These are phyloP conservation scores for Chamaea fasciata DNA, from an alignment of 2,113 vertebrate genomes.

Conservation along the genomic window DNA sequence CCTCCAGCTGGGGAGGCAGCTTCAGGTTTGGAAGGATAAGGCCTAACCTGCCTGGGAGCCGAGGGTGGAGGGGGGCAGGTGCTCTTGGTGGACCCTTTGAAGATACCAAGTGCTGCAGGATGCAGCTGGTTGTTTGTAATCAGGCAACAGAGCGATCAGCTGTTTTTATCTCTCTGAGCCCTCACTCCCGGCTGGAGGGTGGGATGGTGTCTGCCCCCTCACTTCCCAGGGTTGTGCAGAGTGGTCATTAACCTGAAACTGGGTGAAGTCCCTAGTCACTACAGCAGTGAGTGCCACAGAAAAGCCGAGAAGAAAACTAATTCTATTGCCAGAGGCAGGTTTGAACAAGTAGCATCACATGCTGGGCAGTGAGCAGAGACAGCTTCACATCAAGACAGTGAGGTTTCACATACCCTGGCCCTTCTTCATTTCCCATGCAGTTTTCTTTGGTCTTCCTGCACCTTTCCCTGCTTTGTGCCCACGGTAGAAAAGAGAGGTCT, in stretches of 20 bases:
- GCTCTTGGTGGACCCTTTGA: not conserved
- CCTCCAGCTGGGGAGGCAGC: not conserved
- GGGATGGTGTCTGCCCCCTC: not conserved
- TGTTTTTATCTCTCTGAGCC: not conserved
- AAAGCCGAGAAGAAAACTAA: not conserved
- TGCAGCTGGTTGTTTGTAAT: not conserved
- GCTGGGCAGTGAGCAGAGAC: not conserved
- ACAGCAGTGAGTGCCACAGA: not conserved
- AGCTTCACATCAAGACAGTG: not conserved
- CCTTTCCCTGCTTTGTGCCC: not conserved
- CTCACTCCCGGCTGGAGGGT: not conserved
- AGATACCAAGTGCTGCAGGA: not conserved
- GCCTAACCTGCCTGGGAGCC: not conserved
- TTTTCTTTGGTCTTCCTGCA: not conserved
- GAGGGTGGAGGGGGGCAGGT: not conserved
- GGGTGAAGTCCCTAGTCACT: not conserved
- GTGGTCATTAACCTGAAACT: not conserved
- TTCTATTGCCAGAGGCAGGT: not conserved
- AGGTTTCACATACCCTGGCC: not conserved
- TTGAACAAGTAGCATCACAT: not conserved
- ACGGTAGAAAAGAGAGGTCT: not conserved
- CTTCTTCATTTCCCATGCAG: not conserved
- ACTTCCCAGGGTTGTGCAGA: not conserved
- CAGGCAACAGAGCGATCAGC: not conserved
- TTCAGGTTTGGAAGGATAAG: not conserved